These are phyloP conservation scores for Trachurus trachurus DNA, from an alignment of 2,797 vertebrate genomes.

Conservation along the genomic window DNA sequence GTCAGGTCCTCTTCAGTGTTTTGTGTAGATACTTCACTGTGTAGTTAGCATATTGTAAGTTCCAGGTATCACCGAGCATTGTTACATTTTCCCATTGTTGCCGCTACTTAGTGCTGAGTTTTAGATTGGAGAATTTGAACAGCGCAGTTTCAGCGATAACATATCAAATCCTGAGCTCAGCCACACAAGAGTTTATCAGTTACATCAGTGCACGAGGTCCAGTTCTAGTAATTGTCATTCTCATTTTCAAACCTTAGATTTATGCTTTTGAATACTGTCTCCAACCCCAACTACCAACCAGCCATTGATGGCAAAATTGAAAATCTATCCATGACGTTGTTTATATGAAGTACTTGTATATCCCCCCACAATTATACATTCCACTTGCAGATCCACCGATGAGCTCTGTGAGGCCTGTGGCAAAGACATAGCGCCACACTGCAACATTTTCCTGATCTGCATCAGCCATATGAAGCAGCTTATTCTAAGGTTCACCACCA, in stretches of 20 bases:
- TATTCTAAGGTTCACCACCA: slow-evolving; percentile 19
- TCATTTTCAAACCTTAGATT: slow-evolving; percentile 11
- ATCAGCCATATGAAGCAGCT: slow-evolving; percentile 10
- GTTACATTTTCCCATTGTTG: slow-evolving; percentile 43
- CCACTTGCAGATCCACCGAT: slow-evolving; percentile 23
- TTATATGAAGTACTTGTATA: background rate
- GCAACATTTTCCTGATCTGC: slow-evolving; percentile 2
- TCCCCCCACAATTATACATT: slow-evolving; percentile 14
- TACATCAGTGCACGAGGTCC: slow-evolving; percentile 16
- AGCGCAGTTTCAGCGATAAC: slow-evolving; percentile 22
- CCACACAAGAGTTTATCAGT: slow-evolving; percentile 19
- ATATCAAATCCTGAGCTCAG: slow-evolving; percentile 9
- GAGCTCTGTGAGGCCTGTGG: slow-evolving; percentile 11
- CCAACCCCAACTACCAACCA: background rate
- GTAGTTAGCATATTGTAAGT: slow-evolving; percentile 26
- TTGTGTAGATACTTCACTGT: slow-evolving; percentile 24
- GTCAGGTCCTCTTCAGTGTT: slow-evolving; percentile 16
- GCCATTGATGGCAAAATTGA: slow-evolving; percentile 13
- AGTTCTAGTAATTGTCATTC: background rate
- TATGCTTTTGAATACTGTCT: background rate
- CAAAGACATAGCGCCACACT: background rate
- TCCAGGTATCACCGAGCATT: slow-evolving; percentile 40
- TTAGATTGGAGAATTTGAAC: slow-evolving; percentile 16
- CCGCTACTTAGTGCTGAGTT: slow-evolving; percentile 8
- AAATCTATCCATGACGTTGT: background rate